Percentiles rank a stretch among this genome's conserved stretches.
Conservation (phyloP, 2,888 invertebrate species). For the Trilocha varians region DNA sequence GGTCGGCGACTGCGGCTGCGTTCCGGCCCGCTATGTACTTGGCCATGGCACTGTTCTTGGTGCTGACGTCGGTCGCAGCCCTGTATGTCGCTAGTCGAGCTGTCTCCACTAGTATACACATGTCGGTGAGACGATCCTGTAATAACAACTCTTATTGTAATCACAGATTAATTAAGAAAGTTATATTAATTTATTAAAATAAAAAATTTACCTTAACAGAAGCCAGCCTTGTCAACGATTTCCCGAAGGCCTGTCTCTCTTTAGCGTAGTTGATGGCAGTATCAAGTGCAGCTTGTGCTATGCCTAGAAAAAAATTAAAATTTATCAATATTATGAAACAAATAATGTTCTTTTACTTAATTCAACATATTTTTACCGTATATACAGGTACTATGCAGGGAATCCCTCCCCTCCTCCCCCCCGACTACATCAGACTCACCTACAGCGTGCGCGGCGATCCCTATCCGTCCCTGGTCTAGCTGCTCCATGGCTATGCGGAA, state of each 20-base stretch:
- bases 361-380: no score
- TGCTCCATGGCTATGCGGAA: no score
- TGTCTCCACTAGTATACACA: slow-evolving; percentile 78
- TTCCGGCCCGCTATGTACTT: slow-evolving; percentile 81
- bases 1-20: slow-evolving; percentile 78
- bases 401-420: no score
- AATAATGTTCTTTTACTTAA: no score
- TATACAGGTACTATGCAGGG: no score
- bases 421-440: no score
- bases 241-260: slow-evolving; percentile 78
- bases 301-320: slow-evolving; percentile 43
- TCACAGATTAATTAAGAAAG: no score
- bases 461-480: no score
- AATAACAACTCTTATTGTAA: slow-evolving; percentile 2
- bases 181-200: no score
- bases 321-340: neutral
- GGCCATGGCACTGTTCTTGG: slow-evolving; percentile 83
- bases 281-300: slow-evolving; percentile 83
- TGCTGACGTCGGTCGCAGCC: slow-evolving; percentile 76
- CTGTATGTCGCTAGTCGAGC: slow-evolving; percentile 80
- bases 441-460: no score
- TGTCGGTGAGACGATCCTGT: slow-evolving; percentile 78
- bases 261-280: slow-evolving; percentile 79
- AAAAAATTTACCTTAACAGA: slow-evolving; percentile 74
- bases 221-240: slow-evolving; percentile 76